Evolutionary conservation across 2,888 invertebrate genomes (phyloP), one percentile per base, ranked within the genome.

Genomic region (Oscheius sp.): DNA sequence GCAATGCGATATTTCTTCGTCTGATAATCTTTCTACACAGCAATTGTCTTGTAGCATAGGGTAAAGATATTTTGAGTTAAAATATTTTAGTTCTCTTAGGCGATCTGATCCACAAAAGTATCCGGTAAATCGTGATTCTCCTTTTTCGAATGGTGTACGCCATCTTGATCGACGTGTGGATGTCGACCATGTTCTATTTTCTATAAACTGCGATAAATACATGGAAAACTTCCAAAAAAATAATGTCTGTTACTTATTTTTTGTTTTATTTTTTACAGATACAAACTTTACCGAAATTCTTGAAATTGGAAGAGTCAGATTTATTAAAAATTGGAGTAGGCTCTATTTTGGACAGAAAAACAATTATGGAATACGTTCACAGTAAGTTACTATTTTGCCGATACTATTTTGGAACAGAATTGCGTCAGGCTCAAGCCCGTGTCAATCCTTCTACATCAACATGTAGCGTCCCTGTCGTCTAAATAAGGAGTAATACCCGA

Each of bases 111-210:
- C n/a, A n/a, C n/a, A n/a, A n/a, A 41, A 41, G 20, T 41, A 41
- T 12, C 41, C 41, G 20, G 14, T 41, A 41, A 17, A 41, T 41
- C 41, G 41, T 17, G 41, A 41, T 26, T 59, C 59, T 17, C 59
- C 59, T 41, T 59, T 59, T 20, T 24, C 44, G 22, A 26, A 14
- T 3, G 41, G 28, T 17, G 36, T 22, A 24, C 24, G 59, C 8
- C 59, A 41, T 26, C 59, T 59, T 20, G 59, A 59, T 26, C 41
- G 59, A 14, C 41, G 59, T 4, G 59, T 59, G 14, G 59, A 59
- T 44, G 59, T 59, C 6, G 59, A 59, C n/a, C 59, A 59, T 30
- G 44, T 59, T 24, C 24, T 59, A n/a, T 59, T 59, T 30, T 59
- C 59, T 0, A 14, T 59, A n/a, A 59, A 59, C 28, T 59, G 59